Evolutionary conservation across 2,888 invertebrate genomes (phyloP).

Genomic region (Trypoxylon attenuatum): DNA sequence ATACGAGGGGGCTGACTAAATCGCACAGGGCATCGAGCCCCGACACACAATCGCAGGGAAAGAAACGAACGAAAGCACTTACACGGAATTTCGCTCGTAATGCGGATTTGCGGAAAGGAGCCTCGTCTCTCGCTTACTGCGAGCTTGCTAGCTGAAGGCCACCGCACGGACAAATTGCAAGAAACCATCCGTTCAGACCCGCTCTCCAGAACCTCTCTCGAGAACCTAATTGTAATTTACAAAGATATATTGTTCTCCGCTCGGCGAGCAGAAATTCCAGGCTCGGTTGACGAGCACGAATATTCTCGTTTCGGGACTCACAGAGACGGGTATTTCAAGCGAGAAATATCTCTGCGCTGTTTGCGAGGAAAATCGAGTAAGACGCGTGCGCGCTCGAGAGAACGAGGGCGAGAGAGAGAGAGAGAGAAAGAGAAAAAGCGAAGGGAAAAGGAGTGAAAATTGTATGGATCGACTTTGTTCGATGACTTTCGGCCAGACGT

Average conservation of each 20-base stretch:
- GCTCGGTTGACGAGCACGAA: background rate
- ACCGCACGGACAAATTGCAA: background rate
- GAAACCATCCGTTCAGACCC: background rate
- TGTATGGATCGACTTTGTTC: constrained; percentile 42
- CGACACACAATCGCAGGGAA: background rate
- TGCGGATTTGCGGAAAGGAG: no score
- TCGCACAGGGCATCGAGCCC: background rate
- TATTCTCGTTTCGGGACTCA: no score
- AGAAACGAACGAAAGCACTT: background rate
- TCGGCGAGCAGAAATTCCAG: background rate
- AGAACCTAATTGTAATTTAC: background rate
- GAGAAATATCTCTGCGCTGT: constrained; percentile 13
- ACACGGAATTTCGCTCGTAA: no score
- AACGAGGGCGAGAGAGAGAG: background rate
- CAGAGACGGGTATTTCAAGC: constrained; percentile 27
- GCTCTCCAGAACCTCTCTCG: background rate
- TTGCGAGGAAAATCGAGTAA: background rate
- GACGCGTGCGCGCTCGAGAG: background rate
- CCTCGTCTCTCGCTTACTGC: no score
- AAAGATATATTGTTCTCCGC: background rate
- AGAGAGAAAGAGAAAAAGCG: background rate
- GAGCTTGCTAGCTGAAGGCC: no score
- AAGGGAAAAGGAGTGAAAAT: constrained; percentile 24
- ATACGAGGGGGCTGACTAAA: background rate
- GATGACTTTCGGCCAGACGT: constrained; percentile 48